Evolutionary conservation across 2,888 invertebrate species (phyloP).

Genomic region (Acronicta aceris): DNA sequence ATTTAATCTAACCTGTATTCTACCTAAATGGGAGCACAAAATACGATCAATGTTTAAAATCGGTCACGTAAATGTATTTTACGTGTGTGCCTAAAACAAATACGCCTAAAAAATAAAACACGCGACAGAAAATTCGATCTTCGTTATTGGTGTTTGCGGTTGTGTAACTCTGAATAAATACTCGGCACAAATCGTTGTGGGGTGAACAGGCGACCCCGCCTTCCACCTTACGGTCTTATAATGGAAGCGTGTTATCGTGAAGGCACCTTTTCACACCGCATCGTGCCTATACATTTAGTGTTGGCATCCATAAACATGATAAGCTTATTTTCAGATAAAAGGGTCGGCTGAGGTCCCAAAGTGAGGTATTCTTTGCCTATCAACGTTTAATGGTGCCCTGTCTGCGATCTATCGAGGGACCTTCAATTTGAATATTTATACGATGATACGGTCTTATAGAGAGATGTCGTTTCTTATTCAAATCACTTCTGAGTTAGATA

Average conservation of each 20-base stretch:
- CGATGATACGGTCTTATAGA: constrained; percentile 66
- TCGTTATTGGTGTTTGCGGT: constrained; percentile 48
- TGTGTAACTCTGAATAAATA: constrained; percentile 47
- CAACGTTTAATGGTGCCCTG: constrained; percentile 82
- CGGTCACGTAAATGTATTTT: constrained; percentile 21
- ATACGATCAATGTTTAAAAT: constrained; percentile 14
- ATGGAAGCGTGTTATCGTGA: constrained; percentile 77
- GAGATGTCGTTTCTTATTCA: constrained; percentile 72
- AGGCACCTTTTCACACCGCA: constrained; percentile 73
- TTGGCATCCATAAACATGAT: constrained; percentile 84
- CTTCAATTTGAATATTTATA: constrained; percentile 87
- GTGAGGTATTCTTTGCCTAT: constrained; percentile 86
- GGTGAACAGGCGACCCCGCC: constrained; percentile 64
- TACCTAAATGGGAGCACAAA: constrained; percentile 7
- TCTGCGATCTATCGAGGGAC: constrained; percentile 80
- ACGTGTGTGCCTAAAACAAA: constrained; percentile 21
- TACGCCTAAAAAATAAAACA: constrained; percentile 21
- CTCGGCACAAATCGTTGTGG: constrained; percentile 57
- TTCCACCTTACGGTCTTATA: constrained; percentile 68
- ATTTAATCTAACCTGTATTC: constrained; percentile 14
- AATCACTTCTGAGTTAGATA: constrained; percentile 64
- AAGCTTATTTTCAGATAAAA: constrained; percentile 87
- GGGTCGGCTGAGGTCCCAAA: constrained; percentile 81
- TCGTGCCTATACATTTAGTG: constrained; percentile 76
- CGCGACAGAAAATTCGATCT: constrained; percentile 38